These are phyloP conservation scores for Drosophila mayaguana DNA, from an alignment of 2,888 invertebrate genomes.

Conservation along the genomic window DNA sequence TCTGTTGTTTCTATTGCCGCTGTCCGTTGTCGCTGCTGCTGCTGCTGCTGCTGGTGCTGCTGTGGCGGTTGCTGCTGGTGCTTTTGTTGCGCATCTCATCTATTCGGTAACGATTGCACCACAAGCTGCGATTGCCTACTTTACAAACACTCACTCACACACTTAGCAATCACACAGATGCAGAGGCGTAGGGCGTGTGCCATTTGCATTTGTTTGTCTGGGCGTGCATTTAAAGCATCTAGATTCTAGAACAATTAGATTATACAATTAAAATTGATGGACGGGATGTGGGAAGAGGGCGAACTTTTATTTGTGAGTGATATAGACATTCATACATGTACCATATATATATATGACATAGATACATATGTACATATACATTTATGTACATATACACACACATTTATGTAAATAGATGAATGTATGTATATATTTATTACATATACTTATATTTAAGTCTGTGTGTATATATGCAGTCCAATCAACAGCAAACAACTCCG, in stretches of 20 bases:
- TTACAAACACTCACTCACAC: slow-evolving; percentile 15
- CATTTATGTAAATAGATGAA: background rate
- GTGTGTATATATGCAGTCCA: background rate
- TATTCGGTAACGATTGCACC: slow-evolving; percentile 71
- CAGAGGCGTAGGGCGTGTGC: slow-evolving; percentile 15
- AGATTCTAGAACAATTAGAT: slow-evolving; percentile 75
- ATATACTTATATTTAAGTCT: too few relatives aligned
- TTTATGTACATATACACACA: background rate
- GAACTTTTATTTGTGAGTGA: background rate
- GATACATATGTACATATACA: background rate
- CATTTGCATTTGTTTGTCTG: slow-evolving; percentile 53
- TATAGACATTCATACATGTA: background rate
- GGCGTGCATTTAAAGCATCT: slow-evolving; percentile 57
- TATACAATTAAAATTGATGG: slow-evolving; percentile 61
- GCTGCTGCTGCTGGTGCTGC: slow-evolving; percentile 13
- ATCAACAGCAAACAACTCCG: background rate
- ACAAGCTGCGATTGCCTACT: slow-evolving; percentile 48
- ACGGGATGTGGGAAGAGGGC: background rate
- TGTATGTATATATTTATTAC: background rate
- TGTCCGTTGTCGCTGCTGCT: slow-evolving; percentile 6
- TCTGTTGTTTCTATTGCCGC: slow-evolving; percentile 32
- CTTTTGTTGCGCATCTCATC: slow-evolving; percentile 65
- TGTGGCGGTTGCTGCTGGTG: slow-evolving; percentile 8
- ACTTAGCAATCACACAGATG: background rate
- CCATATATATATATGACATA: background rate